Conservation (phyloP, 1,140 invertebrate genomes). For the Oreohelix idahoensis region DNA sequence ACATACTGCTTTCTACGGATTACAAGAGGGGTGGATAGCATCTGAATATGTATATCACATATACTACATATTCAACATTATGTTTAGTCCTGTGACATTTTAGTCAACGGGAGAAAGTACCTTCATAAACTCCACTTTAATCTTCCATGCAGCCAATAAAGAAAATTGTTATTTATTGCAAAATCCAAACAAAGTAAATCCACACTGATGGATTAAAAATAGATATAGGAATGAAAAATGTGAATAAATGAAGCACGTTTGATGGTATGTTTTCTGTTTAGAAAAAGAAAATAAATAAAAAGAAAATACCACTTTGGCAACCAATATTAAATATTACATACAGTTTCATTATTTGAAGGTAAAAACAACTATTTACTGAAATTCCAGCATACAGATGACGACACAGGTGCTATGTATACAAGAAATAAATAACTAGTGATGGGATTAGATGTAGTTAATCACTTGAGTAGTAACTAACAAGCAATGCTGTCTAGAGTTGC, state of each 20-base stretch:
- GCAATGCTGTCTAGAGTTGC: no score
- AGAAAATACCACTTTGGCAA: not conserved
- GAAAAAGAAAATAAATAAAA: not conserved
- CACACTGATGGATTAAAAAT: not conserved
- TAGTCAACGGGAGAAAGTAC: not conserved
- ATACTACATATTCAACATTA: constrained; percentile 3
- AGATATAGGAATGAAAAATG: not conserved
- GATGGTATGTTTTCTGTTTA: not conserved
- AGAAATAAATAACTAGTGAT: no score
- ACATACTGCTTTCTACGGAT: not conserved
- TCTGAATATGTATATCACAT: not conserved
- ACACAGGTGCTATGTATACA: no score
- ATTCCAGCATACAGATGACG: no score
- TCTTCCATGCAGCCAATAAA: constrained; percentile 39
- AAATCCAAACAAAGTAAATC: not conserved
- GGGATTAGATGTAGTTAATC: no score
- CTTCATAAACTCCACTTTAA: constrained; percentile 40
- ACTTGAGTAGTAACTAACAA: no score
- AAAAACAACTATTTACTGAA: no score
- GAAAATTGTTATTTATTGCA: not conserved
- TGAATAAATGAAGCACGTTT: constrained; percentile 10
- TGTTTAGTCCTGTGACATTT: not conserved
- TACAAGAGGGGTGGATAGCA: not conserved
- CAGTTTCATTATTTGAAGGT: no score
- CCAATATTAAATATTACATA: no score